Conservation (phyloP, 2,888 invertebrate species). For the Ormyrus nitidulus region DNA sequence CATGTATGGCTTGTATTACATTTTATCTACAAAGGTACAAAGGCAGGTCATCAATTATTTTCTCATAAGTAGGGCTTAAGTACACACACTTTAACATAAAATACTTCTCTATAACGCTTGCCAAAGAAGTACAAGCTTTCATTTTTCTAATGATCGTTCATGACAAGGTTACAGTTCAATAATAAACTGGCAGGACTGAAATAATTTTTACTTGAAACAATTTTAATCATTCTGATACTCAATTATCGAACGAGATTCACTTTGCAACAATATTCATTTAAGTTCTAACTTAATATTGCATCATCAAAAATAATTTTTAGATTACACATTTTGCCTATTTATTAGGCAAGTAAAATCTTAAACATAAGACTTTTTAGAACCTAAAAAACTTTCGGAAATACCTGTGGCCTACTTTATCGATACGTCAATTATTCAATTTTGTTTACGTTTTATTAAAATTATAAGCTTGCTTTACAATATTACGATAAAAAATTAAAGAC, state of each 20-base stretch:
- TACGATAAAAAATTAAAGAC: neutral
- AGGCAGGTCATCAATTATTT: conserved; percentile 61
- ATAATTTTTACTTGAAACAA: conserved; percentile 21
- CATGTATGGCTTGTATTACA: conserved; percentile 63
- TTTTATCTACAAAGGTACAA: conserved; percentile 69
- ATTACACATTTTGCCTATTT: neutral
- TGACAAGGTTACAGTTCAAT: conserved; percentile 13
- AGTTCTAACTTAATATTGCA: neutral
- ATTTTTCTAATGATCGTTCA: conserved; percentile 14
- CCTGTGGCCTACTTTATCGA: conserved; percentile 16
- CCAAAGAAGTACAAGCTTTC: conserved; percentile 37
- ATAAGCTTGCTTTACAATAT: neutral
- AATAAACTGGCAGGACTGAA: conserved; percentile 35
- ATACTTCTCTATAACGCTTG: conserved; percentile 37
- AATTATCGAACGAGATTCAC: neutral
- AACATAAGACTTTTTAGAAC: conserved; percentile 20
- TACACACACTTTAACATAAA: conserved; percentile 54
- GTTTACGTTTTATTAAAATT: neutral
- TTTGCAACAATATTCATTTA: neutral
- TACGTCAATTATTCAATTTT: neutral
- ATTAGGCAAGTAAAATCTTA: conserved; percentile 6
- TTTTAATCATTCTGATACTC: conserved; percentile 6
- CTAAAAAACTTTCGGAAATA: neutral
- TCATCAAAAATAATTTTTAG: neutral
- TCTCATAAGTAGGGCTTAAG: conserved; percentile 49